These are phyloP conservation scores for Thereva unica DNA, from an alignment of 2,888 invertebrate genomes.

Conservation along the genomic window DNA sequence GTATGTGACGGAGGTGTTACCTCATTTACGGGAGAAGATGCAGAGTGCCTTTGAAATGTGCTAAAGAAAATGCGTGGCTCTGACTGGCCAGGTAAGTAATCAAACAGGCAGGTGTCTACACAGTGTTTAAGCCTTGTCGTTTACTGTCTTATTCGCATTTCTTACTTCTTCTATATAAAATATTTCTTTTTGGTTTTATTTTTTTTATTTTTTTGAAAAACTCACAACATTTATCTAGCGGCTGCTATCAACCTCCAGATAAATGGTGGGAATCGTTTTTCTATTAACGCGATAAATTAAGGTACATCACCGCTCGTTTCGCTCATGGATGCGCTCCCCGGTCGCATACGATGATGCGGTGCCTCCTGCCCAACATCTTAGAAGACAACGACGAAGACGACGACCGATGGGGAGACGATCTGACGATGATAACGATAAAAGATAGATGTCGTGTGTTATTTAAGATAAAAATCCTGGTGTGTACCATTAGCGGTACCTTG, in stretches of 20 bases:
- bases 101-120: slow-evolving; percentile 30
- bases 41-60: slow-evolving; percentile 29
- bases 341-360: too few relatives aligned
- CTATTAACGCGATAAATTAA: slow-evolving; percentile 46
- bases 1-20: slow-evolving; percentile 27
- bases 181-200: background rate
- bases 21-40: slow-evolving; percentile 8
- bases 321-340: slow-evolving; percentile 13
- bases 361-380: too few relatives aligned
- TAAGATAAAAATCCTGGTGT: slow-evolving; percentile 13
- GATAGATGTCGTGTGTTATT: slow-evolving; percentile 31
- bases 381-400: background rate
- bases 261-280: slow-evolving; percentile 44
- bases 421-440: slow-evolving; percentile 26
- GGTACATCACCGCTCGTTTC: slow-evolving; percentile 38
- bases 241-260: slow-evolving; percentile 8
- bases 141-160: slow-evolving; percentile 24
- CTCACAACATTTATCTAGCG: background rate
- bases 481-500: slow-evolving; percentile 30
- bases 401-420: slow-evolving; percentile 8
- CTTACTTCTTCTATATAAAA: slow-evolving; percentile 13
- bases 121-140: slow-evolving; percentile 24
- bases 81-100: slow-evolving; percentile 17
- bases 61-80: slow-evolving; percentile 21
- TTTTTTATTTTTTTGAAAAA: background rate